Evolutionary conservation across 2,888 invertebrate genomes (phyloP), one percentile per base, ranked within the genome.

Genomic region (Eledona agricola): DNA sequence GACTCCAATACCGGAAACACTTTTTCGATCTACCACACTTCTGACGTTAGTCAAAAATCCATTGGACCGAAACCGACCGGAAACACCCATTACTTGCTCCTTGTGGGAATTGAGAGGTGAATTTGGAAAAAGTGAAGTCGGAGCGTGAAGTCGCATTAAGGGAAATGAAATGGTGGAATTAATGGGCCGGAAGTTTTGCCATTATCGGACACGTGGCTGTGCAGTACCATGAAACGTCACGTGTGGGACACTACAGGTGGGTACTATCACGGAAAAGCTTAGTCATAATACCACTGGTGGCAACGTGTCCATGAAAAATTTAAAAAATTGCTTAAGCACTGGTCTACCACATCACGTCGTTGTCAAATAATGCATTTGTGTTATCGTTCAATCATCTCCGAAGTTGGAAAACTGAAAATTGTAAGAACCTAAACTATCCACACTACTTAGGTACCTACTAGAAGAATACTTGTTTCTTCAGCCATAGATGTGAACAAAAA

Each of bases 181-280:
- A 42, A 29, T 31, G 42, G 42, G 31, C 42, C 42, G 42, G 42
- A 42, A 42, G 42, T 29, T 31, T 42, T 31, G 42, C 31, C 15
- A 42, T 42, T 42, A 42, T 42, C 42, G 19, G 19, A 42, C 42
- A 42, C 42, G 42, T 42, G 37, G 15, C 19, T 29, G 42, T 29
- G 29, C 42, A 31, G 17, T 13, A 42, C 20, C 16, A 31, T 42
- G 42, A 22, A 42, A 42, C 28, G 42, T 42, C 42, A 42, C 42
- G 42, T 42, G 42, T 42, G 29, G n/a, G 20, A 28, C 28, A 31
- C 5, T 31, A 37, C 42, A 42, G 42, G 42, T 42, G 42, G 40
- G 6, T 3, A 22, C 26, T 38, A 35, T 35, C 35, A 19, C 25
- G 13, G 31, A 31, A 42, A 42, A 42, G 42, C 42, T 42, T 42